A percentile compares a stretch with the other conserved stretches of the same genome.
Conservation (phyloP, 2,113 vertebrate species). For the Lipophrys pholis region DNA sequence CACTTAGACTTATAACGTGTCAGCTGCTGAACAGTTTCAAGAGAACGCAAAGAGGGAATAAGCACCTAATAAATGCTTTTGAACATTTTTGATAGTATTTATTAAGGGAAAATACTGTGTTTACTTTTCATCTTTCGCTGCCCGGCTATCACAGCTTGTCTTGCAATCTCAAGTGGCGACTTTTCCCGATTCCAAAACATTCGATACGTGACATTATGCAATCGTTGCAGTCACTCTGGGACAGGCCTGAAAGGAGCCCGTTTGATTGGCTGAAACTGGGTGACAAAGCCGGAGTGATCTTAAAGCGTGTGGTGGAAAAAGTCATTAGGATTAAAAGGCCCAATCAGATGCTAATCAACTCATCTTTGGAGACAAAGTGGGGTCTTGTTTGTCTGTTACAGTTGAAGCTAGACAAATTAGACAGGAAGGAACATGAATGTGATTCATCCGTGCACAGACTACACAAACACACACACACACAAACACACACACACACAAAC, state of each 20-base stretch:
- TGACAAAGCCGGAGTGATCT: constrained; percentile 55
- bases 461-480: neutral
- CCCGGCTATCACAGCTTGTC: constrained; percentile 3
- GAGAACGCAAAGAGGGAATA: constrained; percentile 30
- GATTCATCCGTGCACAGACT: neutral
- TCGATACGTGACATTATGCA: constrained; percentile 37
- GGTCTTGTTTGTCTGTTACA: constrained; percentile 49
- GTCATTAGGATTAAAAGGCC: constrained; percentile 75
- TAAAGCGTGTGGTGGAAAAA: constrained; percentile 60
- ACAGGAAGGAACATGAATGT: constrained; percentile 3
- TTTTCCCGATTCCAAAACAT: constrained; percentile 28
- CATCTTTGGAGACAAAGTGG: constrained; percentile 48
- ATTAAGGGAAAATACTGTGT: neutral
- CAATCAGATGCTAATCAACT: constrained; percentile 70
- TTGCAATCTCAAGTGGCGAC: neutral
- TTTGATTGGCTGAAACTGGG: constrained; percentile 47
- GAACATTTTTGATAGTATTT: constrained; percentile 21
- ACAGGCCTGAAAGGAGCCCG: constrained; percentile 15
- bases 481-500: neutral
- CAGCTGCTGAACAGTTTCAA: constrained; percentile 32
- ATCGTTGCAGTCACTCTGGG: constrained; percentile 24
- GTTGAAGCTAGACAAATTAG: constrained; percentile 32
- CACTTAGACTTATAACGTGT: constrained; percentile 34
- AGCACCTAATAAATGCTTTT: constrained; percentile 25
- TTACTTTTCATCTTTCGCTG: constrained; percentile 10